Evolutionary conservation across 2,113 vertebrate genomes (phyloP).

Genomic region (Cinclus cinclus): DNA sequence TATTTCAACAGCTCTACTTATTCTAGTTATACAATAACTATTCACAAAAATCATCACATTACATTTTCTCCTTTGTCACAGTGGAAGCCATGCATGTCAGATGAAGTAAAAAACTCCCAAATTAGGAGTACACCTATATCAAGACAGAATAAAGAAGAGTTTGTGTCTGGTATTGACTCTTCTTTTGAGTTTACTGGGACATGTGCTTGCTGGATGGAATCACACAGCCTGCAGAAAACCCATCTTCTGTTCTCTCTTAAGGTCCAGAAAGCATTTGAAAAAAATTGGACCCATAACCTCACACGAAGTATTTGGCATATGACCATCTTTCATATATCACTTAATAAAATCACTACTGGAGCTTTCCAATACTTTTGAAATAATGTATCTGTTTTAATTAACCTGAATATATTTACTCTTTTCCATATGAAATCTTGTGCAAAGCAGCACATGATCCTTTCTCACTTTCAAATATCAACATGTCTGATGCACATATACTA

Average conservation of each 20-base stretch:
- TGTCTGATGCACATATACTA: accelerated
- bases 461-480: not conserved
- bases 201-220: not conserved
- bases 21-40: not conserved
- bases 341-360: not conserved
- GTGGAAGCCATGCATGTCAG: not conserved
- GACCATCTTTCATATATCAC: not conserved
- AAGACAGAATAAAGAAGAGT: not conserved
- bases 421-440: not conserved
- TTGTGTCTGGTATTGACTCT: not conserved
- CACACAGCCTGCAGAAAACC: not conserved
- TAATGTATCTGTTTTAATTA: not conserved
- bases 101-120: not conserved
- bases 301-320: not conserved
- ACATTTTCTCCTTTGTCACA: not conserved
- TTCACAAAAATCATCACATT: not conserved
- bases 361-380: not conserved
- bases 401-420: not conserved
- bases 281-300: not conserved
- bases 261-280: not conserved
- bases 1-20: not conserved
- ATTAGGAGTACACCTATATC: not conserved
- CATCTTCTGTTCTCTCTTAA: not conserved
- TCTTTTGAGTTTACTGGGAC: not conserved
- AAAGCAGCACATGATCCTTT: not conserved